Percentiles rank a stretch among this genome's conserved stretches.
Evolutionary conservation across 2,888 invertebrate species (phyloP).

Genomic region (Lycaena phlaeas): DNA sequence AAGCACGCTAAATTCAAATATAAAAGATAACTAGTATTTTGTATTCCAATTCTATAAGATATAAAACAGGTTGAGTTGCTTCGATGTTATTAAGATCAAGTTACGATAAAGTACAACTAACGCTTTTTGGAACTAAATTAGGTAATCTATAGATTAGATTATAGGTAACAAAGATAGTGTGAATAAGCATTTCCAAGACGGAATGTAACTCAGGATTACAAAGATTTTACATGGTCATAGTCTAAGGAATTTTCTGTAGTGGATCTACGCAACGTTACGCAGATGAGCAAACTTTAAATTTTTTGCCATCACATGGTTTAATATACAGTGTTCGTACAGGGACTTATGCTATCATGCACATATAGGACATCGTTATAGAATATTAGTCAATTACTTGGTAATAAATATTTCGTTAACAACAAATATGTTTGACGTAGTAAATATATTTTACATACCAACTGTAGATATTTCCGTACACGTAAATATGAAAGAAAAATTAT

Average conservation of each 20-base stretch:
- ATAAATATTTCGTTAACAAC: slow-evolving; percentile 14
- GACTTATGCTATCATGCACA: slow-evolving; percentile 31
- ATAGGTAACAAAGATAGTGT: neutral
- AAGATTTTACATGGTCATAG: neutral
- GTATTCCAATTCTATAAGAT: no score
- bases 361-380: slow-evolving; percentile 17
- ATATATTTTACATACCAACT: slow-evolving; percentile 63
- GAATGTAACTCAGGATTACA: neutral
- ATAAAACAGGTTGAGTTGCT: no score
- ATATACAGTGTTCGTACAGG: slow-evolving; percentile 12
- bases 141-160: no score
- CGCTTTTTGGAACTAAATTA: no score
- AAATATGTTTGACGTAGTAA: no score
- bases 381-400: slow-evolving; percentile 13
- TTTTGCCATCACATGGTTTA: neutral
- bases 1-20: no score
- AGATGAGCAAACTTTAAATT: no score
- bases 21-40: no score
- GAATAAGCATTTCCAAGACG: slow-evolving; percentile 9
- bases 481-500: slow-evolving; percentile 54
- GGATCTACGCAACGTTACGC: no score
- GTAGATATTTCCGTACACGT: slow-evolving; percentile 55
- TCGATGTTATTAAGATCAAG: no score
- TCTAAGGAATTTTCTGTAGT: no score
- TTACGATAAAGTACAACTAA: no score